phyloP scores from a whole-genome alignment of 2,113 vertebrate species.

The Tauraco erythrolophus region DNA sequence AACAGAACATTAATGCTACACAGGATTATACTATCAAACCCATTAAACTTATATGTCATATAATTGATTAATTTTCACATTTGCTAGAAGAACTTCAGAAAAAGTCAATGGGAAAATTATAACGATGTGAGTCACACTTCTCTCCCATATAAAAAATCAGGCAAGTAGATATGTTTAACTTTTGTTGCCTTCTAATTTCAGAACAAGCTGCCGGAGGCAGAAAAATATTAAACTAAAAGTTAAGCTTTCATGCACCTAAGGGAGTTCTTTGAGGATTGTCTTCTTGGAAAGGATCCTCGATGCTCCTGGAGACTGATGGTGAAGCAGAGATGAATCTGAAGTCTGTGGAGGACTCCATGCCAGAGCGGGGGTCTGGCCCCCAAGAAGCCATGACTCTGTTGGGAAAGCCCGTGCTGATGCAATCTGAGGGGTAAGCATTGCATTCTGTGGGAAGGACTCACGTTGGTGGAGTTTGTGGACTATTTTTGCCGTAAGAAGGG shows the following conservation, averaged over 20 bases:
- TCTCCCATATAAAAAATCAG: not conserved
- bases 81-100: not conserved
- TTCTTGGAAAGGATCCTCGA: no score
- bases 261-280: no score
- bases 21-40: not conserved
- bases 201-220: not conserved
- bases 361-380: no score
- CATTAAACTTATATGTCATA: not conserved
- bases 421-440: no score
- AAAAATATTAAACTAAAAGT: conserved; percentile 8
- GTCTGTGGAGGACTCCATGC: no score
- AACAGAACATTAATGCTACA: not conserved
- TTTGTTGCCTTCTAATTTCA: conserved; percentile 12
- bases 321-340: no score
- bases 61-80: not conserved
- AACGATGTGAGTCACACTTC: not conserved
- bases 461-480: no score
- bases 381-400: no score
- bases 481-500: no score
- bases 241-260: not conserved
- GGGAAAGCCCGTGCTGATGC: no score
- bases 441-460: no score
- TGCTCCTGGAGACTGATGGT: no score
- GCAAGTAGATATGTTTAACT: not conserved
- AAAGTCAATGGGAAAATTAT: not conserved